These are phyloP conservation scores for Petaurus breviceps DNA, from an alignment of 2,113 vertebrate genomes.

Conservation along the genomic window DNA sequence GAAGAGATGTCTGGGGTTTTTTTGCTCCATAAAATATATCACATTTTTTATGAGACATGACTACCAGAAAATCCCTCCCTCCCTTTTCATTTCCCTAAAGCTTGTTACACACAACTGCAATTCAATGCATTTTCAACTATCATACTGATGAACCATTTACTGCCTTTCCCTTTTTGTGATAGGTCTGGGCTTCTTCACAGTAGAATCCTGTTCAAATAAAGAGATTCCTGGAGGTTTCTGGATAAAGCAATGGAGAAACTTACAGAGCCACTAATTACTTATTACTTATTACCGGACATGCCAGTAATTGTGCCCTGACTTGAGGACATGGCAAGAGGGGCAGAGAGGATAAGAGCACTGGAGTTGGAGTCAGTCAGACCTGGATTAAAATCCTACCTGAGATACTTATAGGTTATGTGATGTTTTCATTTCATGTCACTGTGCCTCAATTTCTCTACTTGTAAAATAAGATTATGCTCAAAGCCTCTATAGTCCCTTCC, in stretches of 20 bases:
- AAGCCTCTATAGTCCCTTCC: background rate
- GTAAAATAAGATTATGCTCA: background rate
- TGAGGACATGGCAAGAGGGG: background rate
- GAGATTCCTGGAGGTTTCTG: constrained; percentile 39
- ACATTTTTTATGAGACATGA: constrained; percentile 60
- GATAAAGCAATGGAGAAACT: constrained; percentile 40
- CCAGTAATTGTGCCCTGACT: constrained; percentile 6
- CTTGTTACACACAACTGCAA: constrained; percentile 42
- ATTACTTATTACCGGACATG: constrained; percentile 3
- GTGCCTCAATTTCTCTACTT: background rate
- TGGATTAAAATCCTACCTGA: background rate
- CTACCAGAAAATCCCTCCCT: background rate
- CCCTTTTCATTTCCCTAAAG: background rate
- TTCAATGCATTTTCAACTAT: constrained; percentile 56
- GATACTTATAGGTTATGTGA: background rate
- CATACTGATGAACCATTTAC: background rate
- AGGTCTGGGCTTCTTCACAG: constrained; percentile 44
- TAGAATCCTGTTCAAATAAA: constrained; percentile 33
- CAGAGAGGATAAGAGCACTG: background rate
- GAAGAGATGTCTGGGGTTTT: constrained; percentile 20
- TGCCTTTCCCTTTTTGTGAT: constrained; percentile 29
- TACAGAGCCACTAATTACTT: constrained; percentile 10
- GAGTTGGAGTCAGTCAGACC: background rate
- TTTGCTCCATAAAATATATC: constrained; percentile 46
- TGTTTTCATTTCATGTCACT: background rate